Conservation (phyloP, 2,113 vertebrate genomes). For the Bos taurus region ARS-UCD2.0 NC_037356.1:36409501-36410000, state of each 20-base stretch:
- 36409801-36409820: background rate
- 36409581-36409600: constrained; percentile 7
- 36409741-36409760: constrained; percentile 6
- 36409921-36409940: constrained; percentile 19
- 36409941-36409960: constrained; percentile 30
- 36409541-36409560: background rate
- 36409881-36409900: background rate
- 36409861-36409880: background rate
- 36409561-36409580: constrained; percentile 11
- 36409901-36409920: background rate
- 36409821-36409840: background rate
- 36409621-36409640: background rate
- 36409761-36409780: background rate
- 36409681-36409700: background rate
- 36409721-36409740: constrained; percentile 13
- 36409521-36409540: background rate
- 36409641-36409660: background rate
- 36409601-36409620: background rate
- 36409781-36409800: background rate
- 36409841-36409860: constrained; percentile 14
- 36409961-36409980: background rate
- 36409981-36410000: background rate
- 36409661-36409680: background rate
- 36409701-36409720: background rate
- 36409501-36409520: background rate